Conservation (phyloP, 1,140 invertebrate genomes). For the Neodiprion pinetum region DNA sequence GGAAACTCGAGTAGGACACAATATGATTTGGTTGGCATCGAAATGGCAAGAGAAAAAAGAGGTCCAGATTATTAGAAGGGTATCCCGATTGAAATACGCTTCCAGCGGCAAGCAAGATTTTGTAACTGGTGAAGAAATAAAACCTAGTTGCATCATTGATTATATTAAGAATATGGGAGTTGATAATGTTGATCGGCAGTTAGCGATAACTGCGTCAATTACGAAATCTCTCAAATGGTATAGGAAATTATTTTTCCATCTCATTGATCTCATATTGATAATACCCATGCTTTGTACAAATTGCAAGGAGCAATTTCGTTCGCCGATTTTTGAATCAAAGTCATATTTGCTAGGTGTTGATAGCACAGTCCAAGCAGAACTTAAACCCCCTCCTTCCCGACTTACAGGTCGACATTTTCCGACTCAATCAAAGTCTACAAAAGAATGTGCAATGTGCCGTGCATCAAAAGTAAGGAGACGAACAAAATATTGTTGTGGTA, state of each 20-base stretch:
- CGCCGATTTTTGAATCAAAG: conserved; percentile 15
- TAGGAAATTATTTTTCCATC: no score
- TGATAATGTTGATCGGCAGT: conserved; percentile 32
- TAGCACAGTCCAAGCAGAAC: no score
- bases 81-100: conserved; percentile 21
- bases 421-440: not conserved
- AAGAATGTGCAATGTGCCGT: conserved; percentile 7
- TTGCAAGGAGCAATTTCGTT: conserved; percentile 21
- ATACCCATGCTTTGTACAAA: no score
- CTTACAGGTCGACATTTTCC: conserved; percentile 18
- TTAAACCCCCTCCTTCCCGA: not conserved
- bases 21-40: conserved; percentile 24
- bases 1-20: conserved; percentile 29
- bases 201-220: conserved; percentile 20
- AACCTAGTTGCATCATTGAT: conserved; percentile 36
- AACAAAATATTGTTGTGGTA: conserved; percentile 11
- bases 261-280: no score
- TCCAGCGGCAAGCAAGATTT: conserved; percentile 26
- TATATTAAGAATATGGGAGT: conserved; percentile 45
- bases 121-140: conserved; percentile 27
- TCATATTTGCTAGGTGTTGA: no score
- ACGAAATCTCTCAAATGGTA: conserved; percentile 40
- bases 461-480: not conserved
- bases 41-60: conserved; percentile 35
- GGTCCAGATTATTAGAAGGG: conserved; percentile 28